phyloP scores from a whole-genome alignment of 1,140 invertebrate genomes.

The Drosophila guanche region DNA sequence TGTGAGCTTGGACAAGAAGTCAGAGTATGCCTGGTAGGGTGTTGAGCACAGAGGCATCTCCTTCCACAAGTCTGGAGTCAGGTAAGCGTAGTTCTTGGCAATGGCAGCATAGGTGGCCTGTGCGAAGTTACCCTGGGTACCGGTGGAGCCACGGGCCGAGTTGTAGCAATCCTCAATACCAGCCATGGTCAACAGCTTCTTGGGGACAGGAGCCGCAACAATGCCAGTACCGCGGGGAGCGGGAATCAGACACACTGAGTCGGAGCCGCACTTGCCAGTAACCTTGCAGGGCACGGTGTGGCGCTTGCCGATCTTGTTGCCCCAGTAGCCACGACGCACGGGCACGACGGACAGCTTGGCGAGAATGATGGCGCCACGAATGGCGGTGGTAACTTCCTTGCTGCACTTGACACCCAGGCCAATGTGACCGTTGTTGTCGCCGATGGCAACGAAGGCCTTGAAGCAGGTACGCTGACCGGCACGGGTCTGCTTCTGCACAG shows the following conservation, averaged over 20 bases:
- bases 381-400: slow-evolving; percentile 99
- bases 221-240: slow-evolving; percentile 99
- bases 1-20: slow-evolving; percentile 88
- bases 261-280: slow-evolving; percentile 99
- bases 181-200: slow-evolving; percentile 99
- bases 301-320: slow-evolving; percentile 99
- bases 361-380: slow-evolving; percentile 98
- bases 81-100: slow-evolving; percentile 98
- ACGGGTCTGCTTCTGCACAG: slow-evolving; percentile 99
- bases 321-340: slow-evolving; percentile 99
- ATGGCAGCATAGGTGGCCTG: slow-evolving; percentile 99
- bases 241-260: slow-evolving; percentile 97
- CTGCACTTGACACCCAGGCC: slow-evolving; percentile 99
- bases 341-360: slow-evolving; percentile 99
- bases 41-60: slow-evolving; percentile 94
- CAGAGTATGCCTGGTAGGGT: slow-evolving; percentile 97
- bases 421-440: slow-evolving; percentile 99
- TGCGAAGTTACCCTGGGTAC: slow-evolving; percentile 99
- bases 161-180: slow-evolving; percentile 99
- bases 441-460: slow-evolving; percentile 97
- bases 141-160: slow-evolving; percentile 97
- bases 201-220: slow-evolving; percentile 99
- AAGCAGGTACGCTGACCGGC: slow-evolving; percentile 99
- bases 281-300: slow-evolving; percentile 99
- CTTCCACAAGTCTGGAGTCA: slow-evolving; percentile 99